Evolutionary conservation across 2,797 vertebrate genomes (phyloP).

Genomic region (Taenioides sp.): DNA sequence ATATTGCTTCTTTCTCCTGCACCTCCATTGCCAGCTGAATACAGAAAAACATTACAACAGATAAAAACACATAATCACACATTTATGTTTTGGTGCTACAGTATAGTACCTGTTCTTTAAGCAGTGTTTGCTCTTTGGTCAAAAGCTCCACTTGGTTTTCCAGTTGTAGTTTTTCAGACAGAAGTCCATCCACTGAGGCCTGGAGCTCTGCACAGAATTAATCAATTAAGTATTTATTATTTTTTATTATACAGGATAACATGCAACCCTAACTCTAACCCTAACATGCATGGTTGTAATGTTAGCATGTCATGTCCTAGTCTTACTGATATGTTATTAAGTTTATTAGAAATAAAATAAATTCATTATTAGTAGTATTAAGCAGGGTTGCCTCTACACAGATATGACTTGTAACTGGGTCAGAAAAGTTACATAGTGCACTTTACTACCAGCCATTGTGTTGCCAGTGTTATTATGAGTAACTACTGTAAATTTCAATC

Average conservation of each 20-base stretch:
- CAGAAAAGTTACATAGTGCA: too few relatives aligned
- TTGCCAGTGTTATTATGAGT: background rate
- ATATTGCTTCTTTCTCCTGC: constrained; percentile 70
- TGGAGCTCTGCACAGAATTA: constrained; percentile 69
- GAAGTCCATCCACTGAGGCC: constrained; percentile 69
- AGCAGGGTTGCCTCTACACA: too few relatives aligned
- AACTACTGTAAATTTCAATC: too few relatives aligned
- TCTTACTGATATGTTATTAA: background rate
- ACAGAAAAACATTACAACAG: background rate
- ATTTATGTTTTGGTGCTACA: background rate
- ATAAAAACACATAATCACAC: background rate
- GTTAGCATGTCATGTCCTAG: background rate
- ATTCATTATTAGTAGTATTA: too few relatives aligned
- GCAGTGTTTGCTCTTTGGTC: constrained; percentile 60
- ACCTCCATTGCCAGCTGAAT: constrained; percentile 67
- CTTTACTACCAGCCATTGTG: background rate
- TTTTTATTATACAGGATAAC: too few relatives aligned
- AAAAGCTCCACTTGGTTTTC: constrained; percentile 70
- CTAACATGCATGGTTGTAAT: background rate
- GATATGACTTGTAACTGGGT: background rate
- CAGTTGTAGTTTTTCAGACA: constrained; percentile 77
- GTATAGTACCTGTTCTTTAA: constrained; percentile 74
- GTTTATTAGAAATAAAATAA: background rate
- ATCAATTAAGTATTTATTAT: background rate
- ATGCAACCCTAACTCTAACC: too few relatives aligned